phyloP scores from a whole-genome alignment of 2,797 vertebrate species.

The Pterois miles region DNA sequence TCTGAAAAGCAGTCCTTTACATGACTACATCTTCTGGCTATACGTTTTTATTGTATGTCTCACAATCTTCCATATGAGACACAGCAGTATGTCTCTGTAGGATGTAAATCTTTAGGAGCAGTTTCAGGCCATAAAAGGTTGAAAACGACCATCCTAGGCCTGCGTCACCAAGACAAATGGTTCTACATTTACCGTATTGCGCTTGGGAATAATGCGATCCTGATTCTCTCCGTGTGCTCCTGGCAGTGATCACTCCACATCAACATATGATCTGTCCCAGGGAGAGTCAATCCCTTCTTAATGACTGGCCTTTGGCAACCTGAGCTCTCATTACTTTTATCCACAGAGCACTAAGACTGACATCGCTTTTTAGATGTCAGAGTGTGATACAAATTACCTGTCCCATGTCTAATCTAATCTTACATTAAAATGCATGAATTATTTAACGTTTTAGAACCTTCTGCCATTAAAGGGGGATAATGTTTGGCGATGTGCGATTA shows the following conservation, averaged over 20 bases:
- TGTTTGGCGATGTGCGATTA: neutral
- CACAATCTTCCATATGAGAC: neutral
- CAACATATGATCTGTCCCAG: conserved; percentile 26
- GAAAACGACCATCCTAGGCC: neutral
- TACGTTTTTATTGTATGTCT: neutral
- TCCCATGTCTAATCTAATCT: conserved; percentile 11
- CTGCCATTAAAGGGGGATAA: neutral
- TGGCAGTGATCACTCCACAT: conserved; percentile 28
- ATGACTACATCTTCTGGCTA: neutral
- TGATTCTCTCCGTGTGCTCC: conserved; percentile 4
- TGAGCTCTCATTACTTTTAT: conserved; percentile 42
- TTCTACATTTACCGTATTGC: conserved; percentile 6
- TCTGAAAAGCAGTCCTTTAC: neutral
- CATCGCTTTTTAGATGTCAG: conserved; percentile 16
- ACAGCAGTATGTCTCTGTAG: neutral
- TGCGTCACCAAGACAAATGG: conserved; percentile 3
- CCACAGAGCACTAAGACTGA: conserved; percentile 10
- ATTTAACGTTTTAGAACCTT: neutral
- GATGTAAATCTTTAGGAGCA: neutral
- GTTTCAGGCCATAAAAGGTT: neutral
- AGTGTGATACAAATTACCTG: conserved; percentile 26
- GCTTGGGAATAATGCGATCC: conserved; percentile 23
- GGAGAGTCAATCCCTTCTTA: conserved; percentile 38
- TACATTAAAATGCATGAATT: conserved; percentile 7
- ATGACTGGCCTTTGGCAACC: conserved; percentile 47